A percentile compares a stretch with the other conserved stretches of the same genome.
phyloP scores from a whole-genome alignment of 2,113 vertebrate species.

The Hoplias malabaricus region DNA sequence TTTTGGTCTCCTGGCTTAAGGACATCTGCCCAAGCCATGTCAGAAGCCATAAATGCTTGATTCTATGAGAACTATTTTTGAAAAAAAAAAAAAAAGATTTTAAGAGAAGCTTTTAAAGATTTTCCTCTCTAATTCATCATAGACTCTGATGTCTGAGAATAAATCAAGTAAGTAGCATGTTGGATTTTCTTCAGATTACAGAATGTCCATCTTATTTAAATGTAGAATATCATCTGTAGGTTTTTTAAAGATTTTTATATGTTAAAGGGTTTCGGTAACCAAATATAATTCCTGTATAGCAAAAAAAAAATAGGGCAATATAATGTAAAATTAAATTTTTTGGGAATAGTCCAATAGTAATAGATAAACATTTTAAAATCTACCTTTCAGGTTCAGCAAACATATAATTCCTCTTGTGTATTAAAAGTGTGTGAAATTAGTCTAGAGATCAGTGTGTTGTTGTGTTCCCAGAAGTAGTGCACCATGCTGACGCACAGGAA shows the following conservation, averaged over 20 bases:
- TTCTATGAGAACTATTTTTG: background rate
- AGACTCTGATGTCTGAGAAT: constrained; percentile 56
- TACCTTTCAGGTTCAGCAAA: too few species aligned
- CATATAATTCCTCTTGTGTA: constrained; percentile 1
- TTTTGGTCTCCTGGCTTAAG: constrained; percentile 13
- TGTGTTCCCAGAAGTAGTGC: background rate
- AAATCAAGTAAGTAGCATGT: constrained; percentile 59
- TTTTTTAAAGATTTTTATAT: too few species aligned
- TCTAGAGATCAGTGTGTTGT: background rate
- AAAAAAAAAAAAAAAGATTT: constrained; percentile 42
- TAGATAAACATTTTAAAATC: too few species aligned
- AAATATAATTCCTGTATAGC: too few species aligned
- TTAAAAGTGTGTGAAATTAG: constrained; percentile 10
- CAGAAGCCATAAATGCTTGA: background rate
- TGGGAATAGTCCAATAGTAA: too few species aligned
- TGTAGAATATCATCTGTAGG: background rate
- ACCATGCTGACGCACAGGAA: constrained; percentile 58
- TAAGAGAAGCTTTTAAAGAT: background rate
- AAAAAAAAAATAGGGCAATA: too few species aligned
- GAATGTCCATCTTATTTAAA: background rate
- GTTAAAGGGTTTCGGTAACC: too few species aligned
- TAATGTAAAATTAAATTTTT: too few species aligned
- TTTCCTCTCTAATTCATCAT: background rate
- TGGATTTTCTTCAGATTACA: background rate
- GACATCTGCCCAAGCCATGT: background rate